A percentile compares a stretch with the other conserved stretches of the same genome.
Evolutionary conservation across 2,888 invertebrate species (phyloP).

Genomic region (Synanthedon formicaeformis): DNA sequence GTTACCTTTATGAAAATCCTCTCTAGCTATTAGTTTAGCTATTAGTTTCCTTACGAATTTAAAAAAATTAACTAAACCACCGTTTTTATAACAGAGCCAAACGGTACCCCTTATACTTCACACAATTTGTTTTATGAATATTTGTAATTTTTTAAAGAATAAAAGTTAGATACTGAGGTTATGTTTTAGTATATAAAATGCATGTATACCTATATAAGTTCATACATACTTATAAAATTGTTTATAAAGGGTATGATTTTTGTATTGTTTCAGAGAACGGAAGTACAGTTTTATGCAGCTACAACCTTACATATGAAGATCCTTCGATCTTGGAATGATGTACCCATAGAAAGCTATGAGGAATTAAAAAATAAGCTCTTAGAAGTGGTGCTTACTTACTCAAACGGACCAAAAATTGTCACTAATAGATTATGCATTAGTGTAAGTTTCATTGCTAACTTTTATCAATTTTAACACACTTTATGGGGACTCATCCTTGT

Average conservation of each 20-base stretch:
- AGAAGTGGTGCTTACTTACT: constrained; percentile 80
- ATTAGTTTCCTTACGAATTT: not conserved
- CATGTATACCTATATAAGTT: too few relatives aligned
- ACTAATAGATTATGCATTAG: constrained; percentile 88
- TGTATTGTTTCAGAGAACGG: constrained; percentile 74
- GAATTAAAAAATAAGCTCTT: constrained; percentile 82
- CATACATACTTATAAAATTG: too few relatives aligned
- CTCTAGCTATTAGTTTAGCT: not conserved
- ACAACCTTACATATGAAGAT: constrained; percentile 91
- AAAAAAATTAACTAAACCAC: too few relatives aligned
- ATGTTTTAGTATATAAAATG: too few relatives aligned
- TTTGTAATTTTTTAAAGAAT: too few relatives aligned
- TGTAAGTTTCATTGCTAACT: constrained; percentile 65
- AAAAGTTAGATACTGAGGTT: too few relatives aligned
- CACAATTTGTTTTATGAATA: too few relatives aligned
- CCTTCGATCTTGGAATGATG: constrained; percentile 87
- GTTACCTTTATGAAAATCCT: not conserved
- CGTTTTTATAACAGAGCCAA: too few relatives aligned
- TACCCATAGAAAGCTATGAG: constrained; percentile 83
- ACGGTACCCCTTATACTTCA: too few relatives aligned
- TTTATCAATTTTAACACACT: too few relatives aligned
- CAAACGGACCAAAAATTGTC: constrained; percentile 86
- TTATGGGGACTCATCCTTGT: too few relatives aligned
- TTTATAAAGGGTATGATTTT: too few relatives aligned
- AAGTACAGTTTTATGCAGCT: constrained; percentile 95